Evolutionary conservation across 2,888 invertebrate species (phyloP).

Genomic region (Polietes domitor): DNA sequence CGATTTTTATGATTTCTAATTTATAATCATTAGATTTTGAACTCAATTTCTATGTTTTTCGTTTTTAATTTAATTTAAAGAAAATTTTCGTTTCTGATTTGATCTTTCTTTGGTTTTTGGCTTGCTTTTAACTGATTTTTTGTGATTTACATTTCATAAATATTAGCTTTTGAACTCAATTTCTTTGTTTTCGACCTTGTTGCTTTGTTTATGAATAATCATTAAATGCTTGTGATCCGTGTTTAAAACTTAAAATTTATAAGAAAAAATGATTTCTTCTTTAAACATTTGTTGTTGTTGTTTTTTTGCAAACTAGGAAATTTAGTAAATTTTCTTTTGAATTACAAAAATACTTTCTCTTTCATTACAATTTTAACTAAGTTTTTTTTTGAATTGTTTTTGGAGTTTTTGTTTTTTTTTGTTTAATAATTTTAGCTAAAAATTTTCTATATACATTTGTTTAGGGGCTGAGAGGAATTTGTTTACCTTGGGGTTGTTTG

Average conservation of each 20-base stretch:
- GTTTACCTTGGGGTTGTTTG: neutral
- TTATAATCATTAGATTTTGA: too few relatives aligned
- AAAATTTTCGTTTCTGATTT: too few relatives aligned
- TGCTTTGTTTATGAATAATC: too few relatives aligned
- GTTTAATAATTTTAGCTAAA: constrained; percentile 29
- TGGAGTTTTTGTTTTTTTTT: neutral
- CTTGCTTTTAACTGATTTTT: too few relatives aligned
- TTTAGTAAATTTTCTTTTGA: neutral
- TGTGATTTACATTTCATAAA: too few relatives aligned
- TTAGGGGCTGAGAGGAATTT: neutral
- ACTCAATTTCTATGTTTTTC: too few relatives aligned
- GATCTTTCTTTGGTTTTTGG: too few relatives aligned
- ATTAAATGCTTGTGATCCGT: too few relatives aligned
- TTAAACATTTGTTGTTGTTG: neutral
- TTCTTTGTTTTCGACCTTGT: neutral
- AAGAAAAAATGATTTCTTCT: too few relatives aligned
- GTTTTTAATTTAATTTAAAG: too few relatives aligned
- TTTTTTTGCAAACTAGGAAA: neutral
- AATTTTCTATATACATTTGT: constrained; percentile 22
- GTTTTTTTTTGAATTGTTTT: constrained; percentile 35
- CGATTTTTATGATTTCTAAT: too few relatives aligned
- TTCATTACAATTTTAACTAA: constrained; percentile 38
- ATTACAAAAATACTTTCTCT: constrained; percentile 9
- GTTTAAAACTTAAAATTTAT: too few relatives aligned
- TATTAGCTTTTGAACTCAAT: neutral